Evolutionary conservation across 2,113 vertebrate species (phyloP), one percentile per base, ranked within the genome.

Genomic region (Mellivora capensis): DNA sequence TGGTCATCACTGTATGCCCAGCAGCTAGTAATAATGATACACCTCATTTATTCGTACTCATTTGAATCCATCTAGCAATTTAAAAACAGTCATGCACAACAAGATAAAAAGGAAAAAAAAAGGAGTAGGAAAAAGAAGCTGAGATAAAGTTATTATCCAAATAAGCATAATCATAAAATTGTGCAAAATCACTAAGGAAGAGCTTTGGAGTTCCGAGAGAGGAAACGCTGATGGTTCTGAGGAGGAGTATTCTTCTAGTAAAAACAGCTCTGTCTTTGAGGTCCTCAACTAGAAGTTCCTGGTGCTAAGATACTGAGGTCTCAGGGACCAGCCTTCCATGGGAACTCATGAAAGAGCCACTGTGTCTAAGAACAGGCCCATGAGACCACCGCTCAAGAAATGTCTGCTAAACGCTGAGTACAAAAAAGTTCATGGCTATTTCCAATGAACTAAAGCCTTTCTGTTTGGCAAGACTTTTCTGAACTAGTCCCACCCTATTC

Each of bases 21-120:
- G 83, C 29, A 34, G 61, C 71, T 52, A 59, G 83, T 12, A 34
- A 61, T 44, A 54, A 67, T 1, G 61, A 44, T 37, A 80, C 25
- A 62, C 59, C n/a, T n/a, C 93, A 44, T 47, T 97, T 34, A 89
- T 20, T 39, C 76, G 42, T 44, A 52, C 67, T 87, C 86, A 34
- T 72, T 52, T 74, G 59, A 31, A 87, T 74, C 86, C 13, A 21
- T 37, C 44, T 31, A 67, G 49, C 67, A 42, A 64, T 67, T 61
- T 59, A 49, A 57, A 91, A 90, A 83, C 81, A 64, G 20, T 31
- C 61, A 34, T 0, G 2, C 11, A 13, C 80, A 52, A 37, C 17
- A 72, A 62, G 85, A 62, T 27, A 31, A 62, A 82, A 11, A 9
- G 34, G 9, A 17, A 39, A 61, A 72, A 72, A 59, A 12, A 80